Percentiles rank a stretch among this genome's conserved stretches.
These are phyloP conservation scores for Monochamus saltuarius DNA, from an alignment of 1,140 invertebrate species.

Conservation along the genomic window DNA sequence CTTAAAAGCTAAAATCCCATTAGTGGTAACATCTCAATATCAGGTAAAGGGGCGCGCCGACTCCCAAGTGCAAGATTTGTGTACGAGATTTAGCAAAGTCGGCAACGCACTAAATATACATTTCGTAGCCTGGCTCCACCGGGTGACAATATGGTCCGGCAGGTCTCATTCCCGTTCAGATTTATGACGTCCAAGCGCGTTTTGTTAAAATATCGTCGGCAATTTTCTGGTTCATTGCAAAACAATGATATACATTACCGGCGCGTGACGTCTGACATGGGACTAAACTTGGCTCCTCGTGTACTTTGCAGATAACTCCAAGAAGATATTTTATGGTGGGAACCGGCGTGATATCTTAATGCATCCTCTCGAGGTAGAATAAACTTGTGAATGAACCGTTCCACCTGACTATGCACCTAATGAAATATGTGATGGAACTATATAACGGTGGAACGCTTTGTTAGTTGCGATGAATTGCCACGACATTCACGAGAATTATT, in stretches of 20 bases:
- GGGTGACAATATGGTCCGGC: constrained; percentile 24
- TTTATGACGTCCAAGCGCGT: constrained; percentile 31
- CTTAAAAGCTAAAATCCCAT: too few species aligned
- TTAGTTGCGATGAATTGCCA: too few species aligned
- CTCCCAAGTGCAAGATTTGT: too few species aligned
- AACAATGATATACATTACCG: constrained; percentile 42
- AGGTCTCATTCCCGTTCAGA: constrained; percentile 13
- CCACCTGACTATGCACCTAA: too few species aligned
- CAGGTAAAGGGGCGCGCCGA: too few species aligned
- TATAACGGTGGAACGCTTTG: too few species aligned
- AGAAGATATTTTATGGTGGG: constrained; percentile 34
- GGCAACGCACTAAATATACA: constrained; percentile 7
- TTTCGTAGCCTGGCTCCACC: neutral
- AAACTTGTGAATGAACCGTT: constrained; percentile 15
- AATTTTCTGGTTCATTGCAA: constrained; percentile 43
- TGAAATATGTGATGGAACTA: too few species aligned
- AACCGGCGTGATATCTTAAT: constrained; percentile 33
- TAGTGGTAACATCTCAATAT: too few species aligned
- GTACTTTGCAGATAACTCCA: constrained; percentile 30
- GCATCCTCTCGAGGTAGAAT: constrained; percentile 18
- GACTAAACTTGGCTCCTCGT: constrained; percentile 34
- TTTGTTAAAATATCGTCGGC: constrained; percentile 41
- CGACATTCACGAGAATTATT: too few species aligned
- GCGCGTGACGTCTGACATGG: constrained; percentile 40
- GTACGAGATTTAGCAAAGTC: neutral